phyloP scores from a whole-genome alignment of 2,113 vertebrate species.

The Stomatorhinus ivindoensis region DNA sequence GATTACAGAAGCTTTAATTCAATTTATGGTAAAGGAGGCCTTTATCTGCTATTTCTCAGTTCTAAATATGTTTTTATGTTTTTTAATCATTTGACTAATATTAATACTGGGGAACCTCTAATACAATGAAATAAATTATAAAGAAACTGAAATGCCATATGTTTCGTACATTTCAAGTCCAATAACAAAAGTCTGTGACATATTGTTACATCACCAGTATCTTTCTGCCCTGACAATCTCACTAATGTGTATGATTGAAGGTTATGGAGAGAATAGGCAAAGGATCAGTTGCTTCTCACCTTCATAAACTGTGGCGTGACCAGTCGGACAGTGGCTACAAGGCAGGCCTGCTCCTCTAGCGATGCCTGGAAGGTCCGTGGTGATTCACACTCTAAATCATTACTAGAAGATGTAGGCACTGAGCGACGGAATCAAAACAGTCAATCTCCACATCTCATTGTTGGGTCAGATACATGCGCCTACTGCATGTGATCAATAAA shows the following conservation, averaged over 20 bases:
- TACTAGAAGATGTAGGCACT: slow-evolving; percentile 77
- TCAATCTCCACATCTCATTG: neutral
- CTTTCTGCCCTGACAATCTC: neutral
- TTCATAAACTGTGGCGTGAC: slow-evolving; percentile 72
- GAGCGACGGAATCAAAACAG: slow-evolving; percentile 34
- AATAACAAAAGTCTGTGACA: neutral
- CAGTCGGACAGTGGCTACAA: slow-evolving; percentile 81
- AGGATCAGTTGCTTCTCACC: slow-evolving; percentile 53
- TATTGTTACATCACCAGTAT: neutral
- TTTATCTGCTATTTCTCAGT: neutral
- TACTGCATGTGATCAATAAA: neutral
- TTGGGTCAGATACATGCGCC: neutral
- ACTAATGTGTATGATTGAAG: neutral
- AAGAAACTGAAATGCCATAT: neutral
- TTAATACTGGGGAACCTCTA: neutral
- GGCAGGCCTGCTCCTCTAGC: slow-evolving; percentile 75
- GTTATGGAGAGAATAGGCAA: neutral
- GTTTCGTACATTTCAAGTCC: neutral
- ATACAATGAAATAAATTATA: neutral
- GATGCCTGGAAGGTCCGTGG: slow-evolving; percentile 68
- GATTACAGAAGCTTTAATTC: neutral
- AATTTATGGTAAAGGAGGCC: neutral
- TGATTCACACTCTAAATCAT: slow-evolving; percentile 66
- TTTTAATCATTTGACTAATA: neutral
- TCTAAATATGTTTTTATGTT: neutral